Conservation (phyloP, 2,797 vertebrate genomes). For the Tarsius wallacei region DNA sequence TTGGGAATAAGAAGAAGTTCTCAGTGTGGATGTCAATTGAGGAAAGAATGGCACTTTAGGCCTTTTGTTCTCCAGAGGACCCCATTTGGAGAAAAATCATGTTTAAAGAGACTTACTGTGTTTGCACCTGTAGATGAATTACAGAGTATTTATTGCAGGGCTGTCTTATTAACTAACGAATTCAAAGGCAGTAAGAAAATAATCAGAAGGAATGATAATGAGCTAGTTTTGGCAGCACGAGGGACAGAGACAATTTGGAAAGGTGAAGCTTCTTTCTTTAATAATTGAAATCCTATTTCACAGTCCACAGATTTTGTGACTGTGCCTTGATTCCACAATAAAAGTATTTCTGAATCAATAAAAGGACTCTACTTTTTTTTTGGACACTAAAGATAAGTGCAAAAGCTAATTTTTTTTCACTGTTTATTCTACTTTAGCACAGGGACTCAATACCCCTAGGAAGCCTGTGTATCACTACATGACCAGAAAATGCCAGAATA, state of each 20-base stretch:
- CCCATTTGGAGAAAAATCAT: neutral
- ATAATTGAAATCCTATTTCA: constrained; percentile 89
- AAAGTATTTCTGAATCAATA: constrained; percentile 64
- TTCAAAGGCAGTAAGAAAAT: constrained; percentile 47
- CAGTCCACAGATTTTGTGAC: constrained; percentile 82
- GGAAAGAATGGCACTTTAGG: neutral
- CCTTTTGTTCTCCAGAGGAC: neutral
- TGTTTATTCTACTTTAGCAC: constrained; percentile 10
- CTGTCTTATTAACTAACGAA: constrained; percentile 75
- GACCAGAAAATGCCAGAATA: neutral
- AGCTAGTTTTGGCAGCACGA: constrained; percentile 78
- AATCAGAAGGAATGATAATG: neutral
- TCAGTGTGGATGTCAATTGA: neutral
- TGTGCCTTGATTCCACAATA: neutral
- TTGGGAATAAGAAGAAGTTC: no score
- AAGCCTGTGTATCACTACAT: neutral
- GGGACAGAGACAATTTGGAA: constrained; percentile 70
- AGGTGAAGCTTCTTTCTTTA: constrained; percentile 75
- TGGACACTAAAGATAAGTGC: neutral
- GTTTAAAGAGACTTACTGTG: neutral
- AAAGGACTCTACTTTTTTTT: neutral
- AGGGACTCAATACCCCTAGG: neutral
- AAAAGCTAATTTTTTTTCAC: neutral
- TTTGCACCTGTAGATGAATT: neutral
- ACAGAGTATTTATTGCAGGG: neutral